Evolutionary conservation across 2,888 invertebrate species (phyloP), one percentile per base, ranked within the genome.

Genomic region (Tridacna gigas): DNA sequence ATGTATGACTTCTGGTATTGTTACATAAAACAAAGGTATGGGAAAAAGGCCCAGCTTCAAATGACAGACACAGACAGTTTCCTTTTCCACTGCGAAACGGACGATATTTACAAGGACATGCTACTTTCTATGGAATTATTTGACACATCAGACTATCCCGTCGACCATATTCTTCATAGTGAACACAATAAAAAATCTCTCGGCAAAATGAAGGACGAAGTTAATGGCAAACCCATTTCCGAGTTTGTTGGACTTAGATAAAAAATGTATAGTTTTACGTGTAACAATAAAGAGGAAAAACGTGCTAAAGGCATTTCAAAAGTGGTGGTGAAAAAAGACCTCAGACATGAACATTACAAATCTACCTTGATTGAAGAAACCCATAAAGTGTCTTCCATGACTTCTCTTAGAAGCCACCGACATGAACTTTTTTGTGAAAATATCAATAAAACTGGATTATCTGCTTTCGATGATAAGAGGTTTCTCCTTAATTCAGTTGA

Each of bases 1-100:
- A 93, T 95, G 90, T 95, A 95, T 83, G 92, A 94, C 69, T 95
- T 95, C 73, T 82, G 88, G 77, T 95, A 94, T 78, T 89, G 92
- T 78, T 73, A 82, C 28, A 73, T 86, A 18, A 84, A 86, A 56
- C 0, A 11, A 5, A 77, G 77, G 60, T 86, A 84, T 48, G 80
- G 69, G 51, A 7, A 74, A 4, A 78, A 48, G 1, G 75, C 75
- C 20, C 74, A 78, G 61, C 77, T 86, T 13, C 77, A 80, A n/a
- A 80, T 92, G 66, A 86, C 84, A 12, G 88, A 88, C 51, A 88
- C 88, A 13, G 85, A 84, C 25, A 66, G 63, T 22, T 37, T 86
- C 37, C 56, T 80, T 22, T 86, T 81, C 60, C 22, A 22, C 28
- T 67, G 80, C 48, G 15, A 78, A 28, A 82, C 82, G 11, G 78